Conservation (phyloP, 2,797 vertebrate species). For the Sciurus vulgaris region DNA sequence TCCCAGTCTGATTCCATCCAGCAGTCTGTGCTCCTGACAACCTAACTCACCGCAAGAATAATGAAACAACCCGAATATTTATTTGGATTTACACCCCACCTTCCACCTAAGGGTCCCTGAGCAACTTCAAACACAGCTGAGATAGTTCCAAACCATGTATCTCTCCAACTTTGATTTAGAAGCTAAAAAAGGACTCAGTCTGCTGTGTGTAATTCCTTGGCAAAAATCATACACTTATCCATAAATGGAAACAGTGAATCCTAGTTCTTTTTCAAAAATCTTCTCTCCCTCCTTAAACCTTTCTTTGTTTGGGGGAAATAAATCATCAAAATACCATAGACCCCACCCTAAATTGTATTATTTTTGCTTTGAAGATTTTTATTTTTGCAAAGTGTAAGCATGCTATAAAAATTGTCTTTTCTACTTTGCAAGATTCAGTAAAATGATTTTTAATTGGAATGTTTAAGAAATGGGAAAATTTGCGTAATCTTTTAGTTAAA, state of each 20-base stretch:
- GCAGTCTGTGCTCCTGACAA: conserved; percentile 46
- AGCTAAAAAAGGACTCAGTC: conserved; percentile 74
- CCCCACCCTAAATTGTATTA: conserved; percentile 18
- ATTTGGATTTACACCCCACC: conserved; percentile 69
- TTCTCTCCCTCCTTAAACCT: conserved; percentile 48
- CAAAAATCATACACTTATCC: conserved; percentile 66
- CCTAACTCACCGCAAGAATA: conserved; percentile 60
- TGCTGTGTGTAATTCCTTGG: conserved; percentile 77
- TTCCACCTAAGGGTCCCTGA: conserved; percentile 68
- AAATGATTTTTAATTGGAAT: conserved; percentile 20
- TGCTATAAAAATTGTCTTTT: conserved; percentile 40
- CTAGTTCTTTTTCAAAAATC: conserved; percentile 62
- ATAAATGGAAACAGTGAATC: conserved; percentile 73
- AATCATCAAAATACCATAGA: not conserved
- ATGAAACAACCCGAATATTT: conserved; percentile 78
- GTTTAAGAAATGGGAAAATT: not conserved
- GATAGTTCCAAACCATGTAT: conserved; percentile 61
- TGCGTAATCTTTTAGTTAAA: not conserved
- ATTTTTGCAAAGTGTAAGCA: not conserved
- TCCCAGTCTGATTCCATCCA: conserved; percentile 50
- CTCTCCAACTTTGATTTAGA: conserved; percentile 76
- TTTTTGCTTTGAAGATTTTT: conserved; percentile 59
- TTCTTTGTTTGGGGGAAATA: conserved; percentile 52
- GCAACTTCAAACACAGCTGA: conserved; percentile 71
- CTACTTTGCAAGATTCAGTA: conserved; percentile 27